These are phyloP conservation scores for Venustaconcha ellipsiformis DNA, from an alignment of 1,140 invertebrate genomes.

Conservation along the genomic window DNA sequence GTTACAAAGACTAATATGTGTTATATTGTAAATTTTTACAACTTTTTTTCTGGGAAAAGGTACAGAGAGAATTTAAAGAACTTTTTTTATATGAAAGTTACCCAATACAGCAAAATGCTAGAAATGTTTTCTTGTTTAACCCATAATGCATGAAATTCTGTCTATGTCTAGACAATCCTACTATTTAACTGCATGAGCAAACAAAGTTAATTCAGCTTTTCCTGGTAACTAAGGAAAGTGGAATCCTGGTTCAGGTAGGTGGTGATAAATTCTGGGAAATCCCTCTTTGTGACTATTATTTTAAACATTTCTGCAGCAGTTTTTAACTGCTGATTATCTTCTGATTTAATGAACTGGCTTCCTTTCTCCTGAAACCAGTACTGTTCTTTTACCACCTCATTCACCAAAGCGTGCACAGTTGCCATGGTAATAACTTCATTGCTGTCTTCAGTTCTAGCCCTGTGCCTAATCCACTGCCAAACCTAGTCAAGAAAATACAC, in stretches of 20 bases:
- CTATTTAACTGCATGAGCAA: too few species aligned
- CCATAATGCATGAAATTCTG: too few species aligned
- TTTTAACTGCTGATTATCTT: slow-evolving; percentile 15
- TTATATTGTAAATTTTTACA: too few species aligned
- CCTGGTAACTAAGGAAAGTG: slow-evolving; percentile 34
- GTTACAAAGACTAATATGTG: too few species aligned
- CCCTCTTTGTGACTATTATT: slow-evolving; percentile 36
- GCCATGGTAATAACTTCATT: slow-evolving; percentile 26
- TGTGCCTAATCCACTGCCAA: slow-evolving; percentile 81
- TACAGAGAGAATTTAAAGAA: too few species aligned
- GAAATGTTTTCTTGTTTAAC: too few species aligned
- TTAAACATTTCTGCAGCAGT: slow-evolving; percentile 40
- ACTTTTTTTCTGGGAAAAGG: too few species aligned
- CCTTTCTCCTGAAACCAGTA: slow-evolving; percentile 22
- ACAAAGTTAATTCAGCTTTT: not conserved
- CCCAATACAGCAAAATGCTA: too few species aligned
- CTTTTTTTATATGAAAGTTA: too few species aligned
- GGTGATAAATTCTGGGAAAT: slow-evolving; percentile 53
- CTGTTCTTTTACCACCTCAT: slow-evolving; percentile 13
- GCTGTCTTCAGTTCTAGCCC: slow-evolving; percentile 67
- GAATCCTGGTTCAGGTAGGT: slow-evolving; percentile 42
- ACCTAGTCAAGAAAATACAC: slow-evolving; percentile 69
- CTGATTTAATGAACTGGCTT: slow-evolving; percentile 4
- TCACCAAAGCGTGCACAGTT: slow-evolving; percentile 31
- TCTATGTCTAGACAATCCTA: too few species aligned